These are phyloP conservation scores for Liposcelis brunnea DNA, from an alignment of 2,888 invertebrate species.

Conservation along the genomic window DNA sequence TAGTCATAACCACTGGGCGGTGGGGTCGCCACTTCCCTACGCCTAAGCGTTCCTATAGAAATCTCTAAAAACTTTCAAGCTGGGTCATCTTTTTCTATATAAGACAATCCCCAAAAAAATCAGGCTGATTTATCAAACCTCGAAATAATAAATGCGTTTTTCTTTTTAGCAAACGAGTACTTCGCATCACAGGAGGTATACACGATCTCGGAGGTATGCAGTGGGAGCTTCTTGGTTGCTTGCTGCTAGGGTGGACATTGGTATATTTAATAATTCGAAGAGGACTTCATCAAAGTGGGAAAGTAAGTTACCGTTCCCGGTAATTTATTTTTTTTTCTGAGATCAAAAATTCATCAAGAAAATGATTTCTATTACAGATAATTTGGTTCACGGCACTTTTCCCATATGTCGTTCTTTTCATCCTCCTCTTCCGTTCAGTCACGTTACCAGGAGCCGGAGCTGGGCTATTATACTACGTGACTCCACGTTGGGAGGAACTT, in stretches of 20 bases:
- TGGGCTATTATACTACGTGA: conserved; percentile 49
- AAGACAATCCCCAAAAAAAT: no score
- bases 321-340: background rate
- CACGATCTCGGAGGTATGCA: conserved; percentile 45
- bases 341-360: no score
- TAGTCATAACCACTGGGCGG: no score
- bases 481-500: conserved; percentile 38
- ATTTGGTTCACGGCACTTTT: conserved; percentile 64
- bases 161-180: conserved; percentile 37
- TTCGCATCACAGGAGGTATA: conserved; percentile 39
- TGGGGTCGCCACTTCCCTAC: no score
- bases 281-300: conserved; percentile 57
- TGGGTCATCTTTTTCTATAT: no score
- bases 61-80: no score
- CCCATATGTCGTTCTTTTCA: conserved; percentile 50
- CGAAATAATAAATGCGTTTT: no score
- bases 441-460: conserved; percentile 45
- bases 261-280: conserved; percentile 55
- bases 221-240: conserved; percentile 47
- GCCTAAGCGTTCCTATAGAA: no score
- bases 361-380: conserved; percentile 27
- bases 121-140: no score
- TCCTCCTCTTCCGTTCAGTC: conserved; percentile 45
- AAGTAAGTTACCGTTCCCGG: no score
- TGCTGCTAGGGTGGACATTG: conserved; percentile 46